phyloP scores from a whole-genome alignment of 2,888 invertebrate species.

The Oxystoma pomonae region DNA sequence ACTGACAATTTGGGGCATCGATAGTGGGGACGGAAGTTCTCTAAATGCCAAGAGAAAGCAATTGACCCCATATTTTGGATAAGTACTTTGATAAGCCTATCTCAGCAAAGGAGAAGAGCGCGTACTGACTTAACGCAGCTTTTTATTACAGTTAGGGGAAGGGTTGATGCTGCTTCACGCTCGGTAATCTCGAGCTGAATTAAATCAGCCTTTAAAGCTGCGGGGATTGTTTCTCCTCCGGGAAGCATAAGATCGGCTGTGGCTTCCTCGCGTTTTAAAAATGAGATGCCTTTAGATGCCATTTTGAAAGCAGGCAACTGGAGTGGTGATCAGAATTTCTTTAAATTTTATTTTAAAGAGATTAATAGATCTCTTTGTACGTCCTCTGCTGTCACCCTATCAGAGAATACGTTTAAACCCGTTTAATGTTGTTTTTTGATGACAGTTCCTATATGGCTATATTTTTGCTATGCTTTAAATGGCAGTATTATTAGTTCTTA shows the following conservation, averaged over 20 bases:
- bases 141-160: not conserved
- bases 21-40: not conserved
- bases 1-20: not conserved
- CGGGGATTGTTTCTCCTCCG: not conserved
- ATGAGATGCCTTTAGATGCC: slow-evolving; percentile 13
- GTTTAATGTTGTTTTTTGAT: no score
- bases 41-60: not conserved
- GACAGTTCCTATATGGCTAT: no score
- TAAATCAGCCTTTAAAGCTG: not conserved
- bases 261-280: slow-evolving; percentile 14
- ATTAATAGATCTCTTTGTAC: no score
- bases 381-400: no score
- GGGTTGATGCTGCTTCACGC: not conserved
- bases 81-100: not conserved
- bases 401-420: not conserved
- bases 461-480: no score
- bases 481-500: no score
- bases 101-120: no score
- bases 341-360: slow-evolving; percentile 7
- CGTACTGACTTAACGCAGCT: not conserved
- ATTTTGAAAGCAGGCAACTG: slow-evolving; percentile 17
- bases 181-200: not conserved
- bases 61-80: not conserved
- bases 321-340: slow-evolving; percentile 13
- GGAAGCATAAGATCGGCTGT: not conserved